phyloP scores from a whole-genome alignment of 2,888 invertebrate genomes.

The Ochropleura plecta region DNA sequence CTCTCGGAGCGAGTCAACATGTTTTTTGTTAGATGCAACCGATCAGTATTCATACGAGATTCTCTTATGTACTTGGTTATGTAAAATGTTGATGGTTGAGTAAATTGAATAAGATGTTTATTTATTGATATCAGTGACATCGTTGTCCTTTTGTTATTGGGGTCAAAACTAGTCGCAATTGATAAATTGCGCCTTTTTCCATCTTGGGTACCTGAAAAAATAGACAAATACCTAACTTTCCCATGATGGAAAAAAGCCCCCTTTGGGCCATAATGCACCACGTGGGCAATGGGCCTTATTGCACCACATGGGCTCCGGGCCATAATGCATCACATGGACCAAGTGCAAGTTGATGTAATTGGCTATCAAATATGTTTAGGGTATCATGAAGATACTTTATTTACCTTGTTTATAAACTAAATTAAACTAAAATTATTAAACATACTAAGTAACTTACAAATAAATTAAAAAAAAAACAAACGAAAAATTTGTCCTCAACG shows the following conservation, averaged over 20 bases:
- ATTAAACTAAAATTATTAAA: too few species aligned
- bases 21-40: conserved; percentile 44
- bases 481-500: too few species aligned
- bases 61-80: conserved; percentile 15
- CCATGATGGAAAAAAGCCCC: background rate
- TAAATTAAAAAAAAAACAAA: too few species aligned
- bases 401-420: too few species aligned
- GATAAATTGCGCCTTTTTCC: background rate
- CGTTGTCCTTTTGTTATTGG: background rate
- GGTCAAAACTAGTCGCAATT: too few species aligned
- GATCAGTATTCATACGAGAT: conserved; percentile 48
- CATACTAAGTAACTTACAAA: too few species aligned
- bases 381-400: too few species aligned
- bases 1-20: conserved; percentile 42
- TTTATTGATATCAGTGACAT: background rate
- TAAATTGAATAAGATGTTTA: conserved; percentile 26
- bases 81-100: conserved; percentile 21
- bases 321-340: too few species aligned
- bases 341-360: background rate
- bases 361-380: background rate
- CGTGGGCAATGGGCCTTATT: background rate
- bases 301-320: background rate
- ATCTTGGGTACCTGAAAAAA: background rate
- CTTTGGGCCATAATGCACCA: background rate
- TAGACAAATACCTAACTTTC: background rate